Percentiles rank a stretch among this genome's conserved stretches.
Evolutionary conservation across 2,888 invertebrate genomes (phyloP).

Genomic region (Molorchus minor): DNA sequence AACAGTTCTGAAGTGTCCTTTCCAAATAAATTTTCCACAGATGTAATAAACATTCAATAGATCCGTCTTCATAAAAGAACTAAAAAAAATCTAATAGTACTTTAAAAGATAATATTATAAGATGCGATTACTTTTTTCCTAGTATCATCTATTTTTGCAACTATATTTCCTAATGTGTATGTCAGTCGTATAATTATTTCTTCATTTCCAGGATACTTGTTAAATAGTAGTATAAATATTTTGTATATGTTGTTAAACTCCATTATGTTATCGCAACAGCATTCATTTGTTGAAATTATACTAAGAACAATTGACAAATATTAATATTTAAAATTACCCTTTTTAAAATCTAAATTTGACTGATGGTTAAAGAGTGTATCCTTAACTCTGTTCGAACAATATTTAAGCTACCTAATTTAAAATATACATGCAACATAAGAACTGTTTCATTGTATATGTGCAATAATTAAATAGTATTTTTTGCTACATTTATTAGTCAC

Average conservation of each 20-base stretch:
- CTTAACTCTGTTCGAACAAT: no score
- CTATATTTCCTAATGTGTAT: conserved; percentile 86
- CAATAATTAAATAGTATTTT: no score
- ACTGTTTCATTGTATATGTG: no score
- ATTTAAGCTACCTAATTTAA: no score
- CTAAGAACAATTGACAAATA: no score
- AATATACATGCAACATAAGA: no score
- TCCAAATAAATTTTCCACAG: conserved; percentile 66
- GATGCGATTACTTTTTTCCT: conserved; percentile 69
- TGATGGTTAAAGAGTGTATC: no score
- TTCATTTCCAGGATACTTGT: conserved; percentile 74
- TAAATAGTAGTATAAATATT: conserved; percentile 70
- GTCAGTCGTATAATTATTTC: conserved; percentile 80
- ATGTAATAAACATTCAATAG: conserved; percentile 65
- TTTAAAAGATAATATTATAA: no score
- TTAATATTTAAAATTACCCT: no score
- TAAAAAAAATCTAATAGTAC: conserved; percentile 50
- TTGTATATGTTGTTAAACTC: conserved; percentile 66
- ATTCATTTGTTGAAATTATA: conserved; percentile 79
- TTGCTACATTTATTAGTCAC: no score
- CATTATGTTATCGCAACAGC: conserved; percentile 76
- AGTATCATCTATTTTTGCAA: conserved; percentile 79
- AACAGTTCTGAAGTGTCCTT: conserved; percentile 61
- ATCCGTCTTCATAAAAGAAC: conserved; percentile 68
- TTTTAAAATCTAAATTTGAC: no score